These are phyloP conservation scores for Gnathonemus echidnorhynchus DNA, from an alignment of 2,113 vertebrate species.

Conservation along the genomic window DNA sequence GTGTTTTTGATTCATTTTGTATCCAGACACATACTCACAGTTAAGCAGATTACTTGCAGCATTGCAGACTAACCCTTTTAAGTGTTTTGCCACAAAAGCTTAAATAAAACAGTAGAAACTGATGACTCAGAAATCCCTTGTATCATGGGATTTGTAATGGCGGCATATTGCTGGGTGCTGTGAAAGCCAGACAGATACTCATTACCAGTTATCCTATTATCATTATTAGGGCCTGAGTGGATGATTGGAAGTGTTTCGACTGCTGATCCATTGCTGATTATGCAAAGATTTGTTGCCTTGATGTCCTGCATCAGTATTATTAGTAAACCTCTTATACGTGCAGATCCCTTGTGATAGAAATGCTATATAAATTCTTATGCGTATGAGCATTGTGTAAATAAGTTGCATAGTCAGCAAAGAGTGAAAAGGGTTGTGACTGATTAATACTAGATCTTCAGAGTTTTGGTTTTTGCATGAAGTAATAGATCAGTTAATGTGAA, in stretches of 20 bases:
- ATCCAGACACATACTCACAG: neutral
- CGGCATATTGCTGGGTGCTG: neutral
- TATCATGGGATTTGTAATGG: neutral
- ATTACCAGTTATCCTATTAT: conserved; percentile 1
- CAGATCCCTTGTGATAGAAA: neutral
- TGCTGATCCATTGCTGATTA: conserved; percentile 6
- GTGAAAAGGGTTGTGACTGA: neutral
- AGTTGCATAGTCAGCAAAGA: neutral
- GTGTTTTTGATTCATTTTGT: neutral
- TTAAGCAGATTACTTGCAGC: neutral
- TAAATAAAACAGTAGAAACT: neutral
- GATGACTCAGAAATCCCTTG: neutral
- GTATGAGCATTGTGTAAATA: neutral
- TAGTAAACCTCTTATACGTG: neutral
- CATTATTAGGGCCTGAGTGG: neutral
- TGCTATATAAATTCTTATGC: neutral
- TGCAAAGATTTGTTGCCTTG: neutral
- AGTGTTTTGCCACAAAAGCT: neutral
- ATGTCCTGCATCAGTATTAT: neutral
- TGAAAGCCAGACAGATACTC: neutral
- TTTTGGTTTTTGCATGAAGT: neutral
- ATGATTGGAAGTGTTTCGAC: neutral
- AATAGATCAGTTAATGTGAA: neutral
- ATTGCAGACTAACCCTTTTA: neutral
- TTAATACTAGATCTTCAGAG: neutral